Evolutionary conservation across 2,113 vertebrate genomes (phyloP), one percentile per base, ranked within the genome.

Genomic region (Poeciliopsis prolifica): DNA sequence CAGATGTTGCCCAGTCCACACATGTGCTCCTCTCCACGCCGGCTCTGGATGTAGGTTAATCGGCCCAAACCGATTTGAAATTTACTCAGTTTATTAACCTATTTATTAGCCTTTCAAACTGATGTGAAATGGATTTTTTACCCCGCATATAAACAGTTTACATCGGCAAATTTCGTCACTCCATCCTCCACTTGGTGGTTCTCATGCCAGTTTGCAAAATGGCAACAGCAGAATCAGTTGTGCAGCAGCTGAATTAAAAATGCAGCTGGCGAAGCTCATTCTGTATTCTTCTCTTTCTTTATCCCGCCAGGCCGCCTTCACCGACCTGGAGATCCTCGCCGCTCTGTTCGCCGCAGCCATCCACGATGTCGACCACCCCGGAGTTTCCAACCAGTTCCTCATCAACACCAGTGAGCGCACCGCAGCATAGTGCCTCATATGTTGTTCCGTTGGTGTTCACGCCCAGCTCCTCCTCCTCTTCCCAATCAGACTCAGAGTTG

Each of bases 371-470:
- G 96, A 97, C 68, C 96, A 97, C 29, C 97, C 96, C 0, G 97
- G 96, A 0, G 96, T 97, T 26, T 98, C 96, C 79, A 98, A 97
- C 82, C 96, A 97, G 92, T 98, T 97, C 86, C 96, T 97, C 90
- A 97, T 98, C 89, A 98, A 97, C 91, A 98, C 97, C 86, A 97
- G 97, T 98, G 90, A 96, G 96, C 79, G 0, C 40, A 31, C 17
- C 33, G 60, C 24, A 24, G 35, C 42, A 63, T 5, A 12, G 12
- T n/a, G 30, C n/a, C 8, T 63, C 17, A 26, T 6, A 5, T 14
- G 75, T 40, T 67, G 35, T 51, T 60, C 28, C 54, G 22, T 15
- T 51, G 42, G 33, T 62, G 42, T 51, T 35, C 17, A 58, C 37
- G 26, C 0, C 48, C 8, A 24, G 1, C 35, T 35, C 35, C 33